A percentile compares a stretch with the other conserved stretches of the same genome.
These are phyloP conservation scores for Podarcis raffonei DNA, from an alignment of 2,113 vertebrate species.

Conservation along the genomic window DNA sequence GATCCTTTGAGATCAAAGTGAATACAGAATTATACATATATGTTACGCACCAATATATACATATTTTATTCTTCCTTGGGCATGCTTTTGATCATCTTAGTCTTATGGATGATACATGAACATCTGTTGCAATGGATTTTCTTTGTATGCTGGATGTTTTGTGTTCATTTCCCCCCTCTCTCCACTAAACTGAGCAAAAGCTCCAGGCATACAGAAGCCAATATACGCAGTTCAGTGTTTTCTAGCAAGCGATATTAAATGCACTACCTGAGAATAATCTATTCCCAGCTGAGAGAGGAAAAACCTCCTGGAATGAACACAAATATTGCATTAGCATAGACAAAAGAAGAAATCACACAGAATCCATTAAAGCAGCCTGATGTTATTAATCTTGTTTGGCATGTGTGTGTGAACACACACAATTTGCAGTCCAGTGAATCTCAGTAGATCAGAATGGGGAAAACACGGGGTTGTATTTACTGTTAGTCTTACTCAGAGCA, in stretches of 20 bases:
- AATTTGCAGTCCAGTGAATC: slow-evolving; percentile 45
- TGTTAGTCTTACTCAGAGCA: no score
- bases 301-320: slow-evolving; percentile 37
- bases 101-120: slow-evolving; percentile 29
- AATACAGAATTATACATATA: slow-evolving; percentile 43
- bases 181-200: slow-evolving; percentile 8
- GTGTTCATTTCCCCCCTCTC: neutral
- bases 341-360: slow-evolving; percentile 54
- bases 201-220: slow-evolving; percentile 35
- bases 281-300: slow-evolving; percentile 31
- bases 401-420: slow-evolving; percentile 1
- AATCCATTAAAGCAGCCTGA: slow-evolving; percentile 59
- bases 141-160: slow-evolving; percentile 33
- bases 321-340: slow-evolving; percentile 43
- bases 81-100: slow-evolving; percentile 33
- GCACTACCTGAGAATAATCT: slow-evolving; percentile 20
- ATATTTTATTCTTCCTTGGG: slow-evolving; percentile 44
- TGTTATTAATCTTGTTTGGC: slow-evolving; percentile 43
- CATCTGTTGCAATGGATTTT: slow-evolving; percentile 25
- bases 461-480: slow-evolving; percentile 2
- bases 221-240: neutral
- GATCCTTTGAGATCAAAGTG: slow-evolving; percentile 44
- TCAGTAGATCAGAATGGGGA: slow-evolving; percentile 35
- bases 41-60: slow-evolving; percentile 28
- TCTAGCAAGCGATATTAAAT: slow-evolving; percentile 38